Conservation (phyloP, 1,140 invertebrate species). For the Neelides sp. region DNA sequence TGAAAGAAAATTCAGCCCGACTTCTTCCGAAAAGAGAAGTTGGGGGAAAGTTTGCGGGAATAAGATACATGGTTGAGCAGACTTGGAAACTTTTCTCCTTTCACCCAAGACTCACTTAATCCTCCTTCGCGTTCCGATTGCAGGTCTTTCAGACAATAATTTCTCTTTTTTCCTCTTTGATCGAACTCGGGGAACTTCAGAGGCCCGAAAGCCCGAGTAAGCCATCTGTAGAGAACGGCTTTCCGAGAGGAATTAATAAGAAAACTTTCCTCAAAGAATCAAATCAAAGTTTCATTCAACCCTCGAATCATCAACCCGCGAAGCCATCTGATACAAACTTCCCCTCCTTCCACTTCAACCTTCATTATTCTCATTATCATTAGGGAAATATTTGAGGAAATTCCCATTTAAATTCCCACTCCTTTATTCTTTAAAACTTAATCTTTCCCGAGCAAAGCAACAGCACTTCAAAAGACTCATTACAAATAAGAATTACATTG, state of each 20-base stretch:
- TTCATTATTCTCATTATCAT: conserved; percentile 3
- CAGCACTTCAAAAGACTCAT: too few species aligned
- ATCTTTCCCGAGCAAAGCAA: background rate
- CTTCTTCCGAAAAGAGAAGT: background rate
- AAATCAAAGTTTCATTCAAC: conserved; percentile 27
- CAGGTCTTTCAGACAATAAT: conserved; percentile 20
- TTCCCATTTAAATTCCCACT: conserved; percentile 1
- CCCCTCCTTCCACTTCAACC: conserved; percentile 4
- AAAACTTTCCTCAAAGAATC: conserved; percentile 23
- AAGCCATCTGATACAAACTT: too few species aligned
- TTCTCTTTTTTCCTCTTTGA: conserved; percentile 27
- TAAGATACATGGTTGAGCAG: background rate
- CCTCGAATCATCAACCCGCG: conserved; percentile 9
- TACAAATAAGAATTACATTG: too few species aligned
- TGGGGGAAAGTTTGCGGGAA: background rate
- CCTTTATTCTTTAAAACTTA: background rate
- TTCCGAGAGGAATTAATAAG: conserved; percentile 24
- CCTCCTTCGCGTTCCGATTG: conserved; percentile 1
- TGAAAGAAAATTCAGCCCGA: background rate
- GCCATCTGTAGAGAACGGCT: conserved; percentile 8
- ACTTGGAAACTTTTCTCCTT: too few species aligned
- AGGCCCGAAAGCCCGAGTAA: background rate
- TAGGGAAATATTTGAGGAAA: conserved; percentile 4
- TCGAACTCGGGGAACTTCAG: conserved; percentile 4
- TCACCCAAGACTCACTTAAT: conserved; percentile 19